These are phyloP conservation scores for Calameuta pallipes DNA, from an alignment of 2,888 invertebrate species.

Conservation along the genomic window DNA sequence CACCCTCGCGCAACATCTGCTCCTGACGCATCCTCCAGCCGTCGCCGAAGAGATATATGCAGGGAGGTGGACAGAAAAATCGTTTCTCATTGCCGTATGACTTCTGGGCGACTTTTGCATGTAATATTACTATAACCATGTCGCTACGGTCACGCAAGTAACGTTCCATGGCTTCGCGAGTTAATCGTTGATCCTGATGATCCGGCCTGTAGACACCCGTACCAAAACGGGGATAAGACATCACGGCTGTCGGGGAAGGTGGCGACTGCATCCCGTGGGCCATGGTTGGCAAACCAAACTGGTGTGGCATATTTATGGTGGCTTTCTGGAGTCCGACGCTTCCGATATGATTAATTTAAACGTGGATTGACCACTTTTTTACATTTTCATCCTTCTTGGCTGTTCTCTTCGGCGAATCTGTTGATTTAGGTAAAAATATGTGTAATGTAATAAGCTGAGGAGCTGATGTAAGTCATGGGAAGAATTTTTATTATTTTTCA, in stretches of 20 bases:
- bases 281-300: slow-evolving; percentile 80
- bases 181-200: slow-evolving; percentile 84
- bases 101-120: slow-evolving; percentile 99
- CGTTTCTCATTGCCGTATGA: slow-evolving; percentile 99
- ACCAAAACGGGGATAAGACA: slow-evolving; percentile 74
- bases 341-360: neutral
- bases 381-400: neutral
- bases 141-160: slow-evolving; percentile 94
- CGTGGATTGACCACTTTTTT: neutral
- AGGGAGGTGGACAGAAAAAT: slow-evolving; percentile 99
- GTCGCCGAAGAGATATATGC: slow-evolving; percentile 97
- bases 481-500: slow-evolving; percentile 1
- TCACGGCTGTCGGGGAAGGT: slow-evolving; percentile 74
- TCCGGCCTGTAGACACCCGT: slow-evolving; percentile 74
- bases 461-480: neutral
- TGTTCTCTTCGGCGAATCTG: neutral
- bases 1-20: slow-evolving; percentile 91
- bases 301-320: slow-evolving; percentile 78
- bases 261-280: slow-evolving; percentile 83
- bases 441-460: neutral
- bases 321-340: neutral
- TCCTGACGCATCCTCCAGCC: slow-evolving; percentile 97
- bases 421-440: neutral
- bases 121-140: slow-evolving; percentile 96
- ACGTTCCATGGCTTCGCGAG: slow-evolving; percentile 94